Conservation (phyloP, 1,140 invertebrate species). For the Rhagoletis zephyria region DNA sequence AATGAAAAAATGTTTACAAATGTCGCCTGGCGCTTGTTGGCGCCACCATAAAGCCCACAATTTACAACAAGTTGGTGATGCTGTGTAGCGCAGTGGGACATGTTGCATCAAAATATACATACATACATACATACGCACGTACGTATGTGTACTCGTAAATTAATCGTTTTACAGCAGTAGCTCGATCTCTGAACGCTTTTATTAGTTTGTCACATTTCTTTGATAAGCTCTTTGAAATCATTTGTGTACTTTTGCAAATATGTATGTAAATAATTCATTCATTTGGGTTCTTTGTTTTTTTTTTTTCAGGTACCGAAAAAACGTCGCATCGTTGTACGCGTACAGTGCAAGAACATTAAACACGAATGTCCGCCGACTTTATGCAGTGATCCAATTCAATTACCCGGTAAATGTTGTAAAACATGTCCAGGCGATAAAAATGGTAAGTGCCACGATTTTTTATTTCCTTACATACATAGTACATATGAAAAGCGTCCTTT, state of each 20-base stretch:
- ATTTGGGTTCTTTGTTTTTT: conserved; percentile 52
- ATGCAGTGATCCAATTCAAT: conserved; percentile 88
- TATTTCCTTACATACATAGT: too few species aligned
- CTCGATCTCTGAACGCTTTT: too few species aligned
- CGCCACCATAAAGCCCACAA: neutral
- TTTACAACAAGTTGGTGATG: neutral
- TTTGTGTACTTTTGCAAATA: neutral
- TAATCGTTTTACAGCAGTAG: too few species aligned
- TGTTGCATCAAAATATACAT: neutral
- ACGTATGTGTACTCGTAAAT: too few species aligned
- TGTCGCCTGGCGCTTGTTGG: conserved; percentile 11
- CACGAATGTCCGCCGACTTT: conserved; percentile 89
- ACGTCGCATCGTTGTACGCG: conserved; percentile 86
- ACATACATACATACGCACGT: too few species aligned
- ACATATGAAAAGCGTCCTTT: too few species aligned
- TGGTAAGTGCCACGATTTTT: conserved; percentile 74
- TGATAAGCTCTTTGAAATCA: too few species aligned
- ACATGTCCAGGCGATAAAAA: conserved; percentile 83
- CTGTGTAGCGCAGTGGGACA: neutral
- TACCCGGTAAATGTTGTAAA: conserved; percentile 91
- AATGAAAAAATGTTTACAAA: neutral
- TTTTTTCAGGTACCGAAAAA: conserved; percentile 86
- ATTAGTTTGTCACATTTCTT: too few species aligned
- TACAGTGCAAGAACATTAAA: conserved; percentile 90
- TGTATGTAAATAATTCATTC: neutral